A percentile compares a stretch with the other conserved stretches of the same genome.
These are phyloP conservation scores for Craterocephalus amniculus DNA, from an alignment of 2,797 vertebrate genomes.

Conservation along the genomic window DNA sequence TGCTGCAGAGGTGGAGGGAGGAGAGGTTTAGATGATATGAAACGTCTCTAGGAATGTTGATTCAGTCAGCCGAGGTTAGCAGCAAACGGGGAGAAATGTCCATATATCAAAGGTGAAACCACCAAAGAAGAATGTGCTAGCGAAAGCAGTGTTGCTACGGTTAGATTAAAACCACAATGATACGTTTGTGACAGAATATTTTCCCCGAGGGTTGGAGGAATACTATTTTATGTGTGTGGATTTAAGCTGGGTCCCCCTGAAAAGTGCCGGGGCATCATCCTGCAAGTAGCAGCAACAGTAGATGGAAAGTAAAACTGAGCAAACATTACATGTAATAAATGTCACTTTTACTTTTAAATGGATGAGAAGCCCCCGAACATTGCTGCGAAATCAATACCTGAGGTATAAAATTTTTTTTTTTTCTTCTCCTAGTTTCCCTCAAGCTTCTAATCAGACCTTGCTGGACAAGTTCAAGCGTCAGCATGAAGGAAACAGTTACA, in stretches of 20 bases:
- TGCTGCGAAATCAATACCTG: background rate
- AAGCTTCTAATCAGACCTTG: conserved; percentile 96
- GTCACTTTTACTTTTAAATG: background rate
- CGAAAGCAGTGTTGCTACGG: background rate
- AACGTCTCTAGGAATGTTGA: conserved; percentile 43
- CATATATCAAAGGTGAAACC: conserved; percentile 36
- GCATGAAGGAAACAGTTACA: conserved; percentile 94
- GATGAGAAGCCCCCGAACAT: background rate
- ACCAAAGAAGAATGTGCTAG: conserved; percentile 15
- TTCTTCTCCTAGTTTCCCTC: conserved; percentile 88
- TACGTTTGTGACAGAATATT: conserved; percentile 11
- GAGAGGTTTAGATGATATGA: conserved; percentile 42
- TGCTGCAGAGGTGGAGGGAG: conserved; percentile 32
- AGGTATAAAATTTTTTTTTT: background rate
- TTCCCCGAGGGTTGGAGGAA: conserved; percentile 3
- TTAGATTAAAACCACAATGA: conserved; percentile 5
- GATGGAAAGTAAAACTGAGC: background rate
- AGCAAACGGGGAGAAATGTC: conserved; percentile 21
- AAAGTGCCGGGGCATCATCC: background rate
- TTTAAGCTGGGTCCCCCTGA: background rate
- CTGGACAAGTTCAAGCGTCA: conserved; percentile 97
- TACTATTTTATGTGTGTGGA: background rate
- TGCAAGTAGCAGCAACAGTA: background rate
- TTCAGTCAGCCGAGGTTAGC: conserved; percentile 21
- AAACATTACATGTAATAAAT: background rate